Base-by-base conservation (phyloP, 2,797 vertebrate species). In the Onychomys torridus region DNA sequence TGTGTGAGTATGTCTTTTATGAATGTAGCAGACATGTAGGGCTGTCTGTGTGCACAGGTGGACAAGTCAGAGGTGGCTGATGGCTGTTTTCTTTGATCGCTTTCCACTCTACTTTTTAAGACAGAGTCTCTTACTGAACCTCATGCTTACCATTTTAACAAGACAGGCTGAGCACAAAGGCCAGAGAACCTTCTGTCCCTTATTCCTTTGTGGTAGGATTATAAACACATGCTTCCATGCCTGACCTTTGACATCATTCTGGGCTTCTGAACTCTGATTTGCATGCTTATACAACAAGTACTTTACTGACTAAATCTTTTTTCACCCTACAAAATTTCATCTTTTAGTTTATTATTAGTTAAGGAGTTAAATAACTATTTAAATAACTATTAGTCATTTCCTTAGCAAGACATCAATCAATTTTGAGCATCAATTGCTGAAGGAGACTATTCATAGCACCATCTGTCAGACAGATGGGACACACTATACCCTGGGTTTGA, bases 371-470 rank as follows among this genome's bases (percentile, higher is more conserved):
- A 34, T 71, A 71, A 27, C 63, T 69, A 52, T 6, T 46, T 17
- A 88, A 23, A 55, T 95, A 85, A 52, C 29, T 96, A 43, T 83
- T 88, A 75, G 61, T 85, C 77, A 77, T 88, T 93, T 89, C 6
- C 40, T 32, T 96, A 71, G 37, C 67, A 95, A 88, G 25, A 96
- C 49, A 55, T 8, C 71, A n/a, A 19, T 37, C 32, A 90, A 10
- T 88, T 97, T 89, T 46, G 84, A 73, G 49, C 19, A 82, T 19
- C 0, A 23, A 55, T 40, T 6, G 90, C 55, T 86, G 91, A 29
- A 75, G 67, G 43, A 85, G 0, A 9, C 13, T 75, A 43, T 94
- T 89, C n/a, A 16, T 81, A 89, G 16, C 25, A 13, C 3, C 43
- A 11, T 25, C 4, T 6, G 49, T 67, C 65, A 67, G 57, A 49